These are phyloP conservation scores for Hofmannophila pseudospretella DNA, from an alignment of 2,888 invertebrate genomes.

Conservation along the genomic window DNA sequence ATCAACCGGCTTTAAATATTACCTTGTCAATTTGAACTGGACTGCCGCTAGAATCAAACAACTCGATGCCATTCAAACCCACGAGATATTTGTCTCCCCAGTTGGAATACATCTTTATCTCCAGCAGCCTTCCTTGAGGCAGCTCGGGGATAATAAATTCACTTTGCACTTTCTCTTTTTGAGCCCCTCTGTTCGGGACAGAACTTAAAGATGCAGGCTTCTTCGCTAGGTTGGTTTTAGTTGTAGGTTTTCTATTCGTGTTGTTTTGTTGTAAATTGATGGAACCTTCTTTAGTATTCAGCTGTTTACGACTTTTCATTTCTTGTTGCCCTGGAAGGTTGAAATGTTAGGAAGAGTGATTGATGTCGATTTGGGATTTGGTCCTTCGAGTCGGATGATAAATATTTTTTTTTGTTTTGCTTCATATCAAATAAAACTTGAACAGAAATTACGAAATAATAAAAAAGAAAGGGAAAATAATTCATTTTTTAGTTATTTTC, in stretches of 20 bases:
- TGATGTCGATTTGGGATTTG: not conserved
- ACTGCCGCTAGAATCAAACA: conserved; percentile 82
- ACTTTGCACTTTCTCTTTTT: conserved; percentile 39
- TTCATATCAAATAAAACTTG: too few relatives aligned
- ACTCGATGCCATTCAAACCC: conserved; percentile 87
- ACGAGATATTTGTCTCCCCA: conserved; percentile 90
- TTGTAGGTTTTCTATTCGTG: conserved; percentile 27
- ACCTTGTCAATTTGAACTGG: conserved; percentile 80
- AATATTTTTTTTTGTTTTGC: too few relatives aligned
- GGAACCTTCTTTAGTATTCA: conserved; percentile 25
- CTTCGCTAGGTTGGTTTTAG: conserved; percentile 33
- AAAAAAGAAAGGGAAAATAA: too few relatives aligned
- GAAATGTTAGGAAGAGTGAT: conserved; percentile 3
- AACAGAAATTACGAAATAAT: too few relatives aligned
- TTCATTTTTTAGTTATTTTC: too few relatives aligned
- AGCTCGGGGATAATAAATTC: conserved; percentile 87
- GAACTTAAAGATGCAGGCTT: conserved; percentile 39
- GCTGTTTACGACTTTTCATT: conserved; percentile 30
- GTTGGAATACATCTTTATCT: conserved; percentile 83
- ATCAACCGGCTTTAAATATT: too few relatives aligned
- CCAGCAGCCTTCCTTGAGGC: conserved; percentile 82
- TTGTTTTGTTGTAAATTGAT: conserved; percentile 3
- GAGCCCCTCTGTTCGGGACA: conserved; percentile 29
- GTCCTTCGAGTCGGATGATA: not conserved
- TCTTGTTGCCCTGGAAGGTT: conserved; percentile 31